Conservation (phyloP, 1,140 invertebrate species). For the Sesamia nonagrioides region DNA sequence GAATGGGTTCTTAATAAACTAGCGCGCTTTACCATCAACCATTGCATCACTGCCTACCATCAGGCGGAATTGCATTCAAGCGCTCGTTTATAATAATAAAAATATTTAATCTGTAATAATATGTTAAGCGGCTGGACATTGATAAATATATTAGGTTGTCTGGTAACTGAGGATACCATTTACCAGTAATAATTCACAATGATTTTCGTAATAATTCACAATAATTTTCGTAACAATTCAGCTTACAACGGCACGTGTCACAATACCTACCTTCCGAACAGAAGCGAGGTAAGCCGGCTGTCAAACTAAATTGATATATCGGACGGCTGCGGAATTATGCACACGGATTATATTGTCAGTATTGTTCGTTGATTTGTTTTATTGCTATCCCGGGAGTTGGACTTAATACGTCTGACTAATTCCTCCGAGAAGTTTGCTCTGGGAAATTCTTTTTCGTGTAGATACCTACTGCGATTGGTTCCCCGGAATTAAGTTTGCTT, state of each 20-base stretch:
- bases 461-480: background rate
- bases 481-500: background rate
- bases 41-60: too few species aligned
- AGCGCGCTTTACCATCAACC: too few species aligned
- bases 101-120: too few species aligned
- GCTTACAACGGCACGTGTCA: background rate
- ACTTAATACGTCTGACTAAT: slow-evolving; percentile 43
- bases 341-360: slow-evolving; percentile 46
- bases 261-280: background rate
- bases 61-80: too few species aligned
- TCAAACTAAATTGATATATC: slow-evolving; percentile 49
- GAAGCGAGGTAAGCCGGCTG: slow-evolving; percentile 19
- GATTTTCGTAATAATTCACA: too few species aligned
- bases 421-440: slow-evolving; percentile 5
- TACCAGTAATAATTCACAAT: too few species aligned
- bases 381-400: slow-evolving; percentile 39
- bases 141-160: too few species aligned
- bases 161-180: too few species aligned
- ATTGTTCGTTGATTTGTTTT: slow-evolving; percentile 30
- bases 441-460: slow-evolving; percentile 25
- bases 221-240: too few species aligned
- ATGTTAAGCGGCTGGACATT: too few species aligned
- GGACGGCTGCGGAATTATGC: slow-evolving; percentile 31
- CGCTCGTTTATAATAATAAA: too few species aligned
- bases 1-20: too few species aligned